These are phyloP conservation scores for Drosophila pruinosa DNA, from an alignment of 1,140 invertebrate genomes.

Conservation along the genomic window DNA sequence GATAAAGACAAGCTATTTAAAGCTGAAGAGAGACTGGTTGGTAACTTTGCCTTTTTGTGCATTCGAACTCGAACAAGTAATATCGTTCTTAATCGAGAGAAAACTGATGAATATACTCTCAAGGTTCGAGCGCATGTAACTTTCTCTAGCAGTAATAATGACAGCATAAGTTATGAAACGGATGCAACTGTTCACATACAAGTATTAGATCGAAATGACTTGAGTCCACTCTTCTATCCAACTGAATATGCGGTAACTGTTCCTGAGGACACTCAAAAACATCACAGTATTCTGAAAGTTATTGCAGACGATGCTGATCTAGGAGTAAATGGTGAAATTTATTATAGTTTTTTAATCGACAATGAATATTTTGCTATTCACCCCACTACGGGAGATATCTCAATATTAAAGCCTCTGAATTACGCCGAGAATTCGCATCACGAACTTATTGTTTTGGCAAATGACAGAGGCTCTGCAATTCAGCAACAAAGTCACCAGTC, in stretches of 20 bases:
- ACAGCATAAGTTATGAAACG: slow-evolving; percentile 86
- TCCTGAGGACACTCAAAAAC: slow-evolving; percentile 94
- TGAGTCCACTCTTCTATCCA: slow-evolving; percentile 95
- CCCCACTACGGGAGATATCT: slow-evolving; percentile 94
- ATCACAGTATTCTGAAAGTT: slow-evolving; percentile 90
- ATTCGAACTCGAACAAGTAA: slow-evolving; percentile 94
- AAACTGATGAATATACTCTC: slow-evolving; percentile 91
- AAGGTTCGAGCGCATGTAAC: slow-evolving; percentile 88
- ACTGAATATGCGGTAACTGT: slow-evolving; percentile 93
- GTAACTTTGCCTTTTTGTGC: slow-evolving; percentile 96
- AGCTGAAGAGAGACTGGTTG: slow-evolving; percentile 92
- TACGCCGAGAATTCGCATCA: slow-evolving; percentile 88
- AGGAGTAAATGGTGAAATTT: slow-evolving; percentile 97
- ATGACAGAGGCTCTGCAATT: slow-evolving; percentile 90
- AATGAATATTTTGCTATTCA: slow-evolving; percentile 95
- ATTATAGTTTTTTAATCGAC: slow-evolving; percentile 94
- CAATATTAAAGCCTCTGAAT: slow-evolving; percentile 90
- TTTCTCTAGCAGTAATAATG: slow-evolving; percentile 84
- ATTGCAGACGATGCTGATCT: slow-evolving; percentile 96
- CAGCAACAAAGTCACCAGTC: slow-evolving; percentile 85
- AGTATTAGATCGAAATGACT: slow-evolving; percentile 95
- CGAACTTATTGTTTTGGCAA: slow-evolving; percentile 90
- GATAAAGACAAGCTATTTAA: slow-evolving; percentile 96
- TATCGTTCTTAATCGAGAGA: slow-evolving; percentile 94
- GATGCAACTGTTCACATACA: slow-evolving; percentile 90